Percentiles rank a stretch among this genome's conserved stretches.
Conservation (phyloP, 2,797 vertebrate genomes). For the Premnoplex brunnescens region DNA sequence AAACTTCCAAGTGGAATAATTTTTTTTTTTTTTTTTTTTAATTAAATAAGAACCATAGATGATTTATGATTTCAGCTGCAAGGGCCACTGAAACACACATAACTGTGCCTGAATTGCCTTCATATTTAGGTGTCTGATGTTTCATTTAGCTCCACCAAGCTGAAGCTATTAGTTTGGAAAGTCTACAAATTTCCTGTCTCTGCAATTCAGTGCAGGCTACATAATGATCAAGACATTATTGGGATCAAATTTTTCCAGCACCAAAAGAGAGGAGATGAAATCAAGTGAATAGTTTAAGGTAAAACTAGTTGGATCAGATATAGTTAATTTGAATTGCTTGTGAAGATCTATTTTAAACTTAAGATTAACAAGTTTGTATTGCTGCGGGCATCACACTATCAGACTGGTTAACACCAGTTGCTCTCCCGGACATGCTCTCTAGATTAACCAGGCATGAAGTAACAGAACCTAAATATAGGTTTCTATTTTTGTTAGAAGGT, state of each 20-base stretch:
- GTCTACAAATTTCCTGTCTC: neutral
- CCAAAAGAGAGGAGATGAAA: neutral
- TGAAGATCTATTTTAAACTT: constrained; percentile 70
- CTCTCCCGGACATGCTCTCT: constrained; percentile 49
- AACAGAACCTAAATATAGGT: constrained; percentile 59
- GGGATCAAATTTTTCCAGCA: neutral
- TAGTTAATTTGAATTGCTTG: constrained; percentile 41
- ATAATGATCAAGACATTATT: neutral
- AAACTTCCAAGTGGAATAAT: neutral
- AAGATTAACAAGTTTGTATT: constrained; percentile 59
- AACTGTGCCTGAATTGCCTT: neutral
- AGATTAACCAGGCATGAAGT: constrained; percentile 64
- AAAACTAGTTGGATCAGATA: constrained; percentile 28
- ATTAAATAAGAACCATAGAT: neutral
- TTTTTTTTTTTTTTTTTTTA: neutral
- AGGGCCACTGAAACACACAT: neutral
- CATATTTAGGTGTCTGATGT: neutral
- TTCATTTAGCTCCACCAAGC: neutral
- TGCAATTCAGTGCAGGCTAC: neutral
- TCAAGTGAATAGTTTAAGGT: neutral
- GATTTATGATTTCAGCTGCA: neutral
- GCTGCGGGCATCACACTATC: constrained; percentile 45
- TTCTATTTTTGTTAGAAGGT: constrained; percentile 56
- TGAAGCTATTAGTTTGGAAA: neutral
- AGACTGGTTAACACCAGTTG: constrained; percentile 69